Evolutionary conservation across 2,888 invertebrate genomes (phyloP), one percentile per base, ranked within the genome.

Genomic region (Pollenia angustigena): DNA sequence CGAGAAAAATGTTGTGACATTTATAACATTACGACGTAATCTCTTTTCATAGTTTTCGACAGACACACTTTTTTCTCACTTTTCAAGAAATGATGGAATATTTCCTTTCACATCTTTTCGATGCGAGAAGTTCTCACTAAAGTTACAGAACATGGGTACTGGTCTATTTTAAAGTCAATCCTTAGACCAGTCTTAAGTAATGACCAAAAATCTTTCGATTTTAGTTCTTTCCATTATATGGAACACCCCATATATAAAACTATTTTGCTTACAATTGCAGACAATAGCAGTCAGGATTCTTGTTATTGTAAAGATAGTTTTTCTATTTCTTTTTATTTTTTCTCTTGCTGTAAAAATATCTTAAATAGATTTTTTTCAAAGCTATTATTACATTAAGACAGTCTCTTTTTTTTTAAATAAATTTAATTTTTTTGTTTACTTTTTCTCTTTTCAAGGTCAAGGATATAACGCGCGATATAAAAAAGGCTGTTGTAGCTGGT

Each of bases 401-500:
- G 18, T 60, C 1, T 18, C 18, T 18, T 44, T 79, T 60, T 46
- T 14, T 74, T 40, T 4, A 23, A 54, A 52, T 10, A 48, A 18
- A 7, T 66, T 66, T 44, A 58, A 44, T 11, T 66, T 48, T 72
- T 60, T 56, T 60, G 0, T 23, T 42, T 40, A 16, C 32, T 11
- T 64, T 32, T 50, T 12, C 46, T 79, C 54, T 54, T 9, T 88
- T 89, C 23, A 90, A 93, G 93, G 92, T 93, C 89, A 93, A 93
- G 92, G 97, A 97, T 94, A 95, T 96, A 88, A 95, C 95, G 90
- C 95, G 97, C 90, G 96, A 97, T 92, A 95, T 96, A 91, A 96
- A 96, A 91, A 97, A 97, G 94, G 97, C 97, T 88, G 95, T 97
- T 90, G 97, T 97, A 85, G 97, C 97, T 74, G 94, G 95, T 62